Evolutionary conservation across 2,113 vertebrate genomes (phyloP), one percentile per base, ranked within the genome.

Genomic region (Zosterops japonicus): DNA sequence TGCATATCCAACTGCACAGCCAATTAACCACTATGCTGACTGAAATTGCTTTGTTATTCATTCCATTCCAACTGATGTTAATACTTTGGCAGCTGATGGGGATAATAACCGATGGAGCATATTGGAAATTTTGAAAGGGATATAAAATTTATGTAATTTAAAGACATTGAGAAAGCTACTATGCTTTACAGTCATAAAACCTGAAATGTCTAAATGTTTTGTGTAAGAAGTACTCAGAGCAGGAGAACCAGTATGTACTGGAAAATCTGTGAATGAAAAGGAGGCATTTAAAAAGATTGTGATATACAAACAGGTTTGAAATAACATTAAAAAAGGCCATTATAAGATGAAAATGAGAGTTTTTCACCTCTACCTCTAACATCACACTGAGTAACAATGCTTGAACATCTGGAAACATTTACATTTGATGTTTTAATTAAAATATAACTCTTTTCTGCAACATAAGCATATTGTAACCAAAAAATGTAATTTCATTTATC

Each of bases 11-110:
- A 97, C 95, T 97, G 94, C 89, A 96, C 94, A 96, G 96, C 96
- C 97, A 98, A 97, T 98, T 98, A 98, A 97, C 88, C 93, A 96
- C 96, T 97, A 95, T 94, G 97, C 97, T 97, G 95, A 95, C 94
- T 96, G 95, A 96, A 96, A 97, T 96, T 93, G 97, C 95, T 97
- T 97, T 97, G 96, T 94, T 98, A 97, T 96, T 98, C 97, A 96
- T 97, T 95, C 96, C 97, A 95, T 96, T 97, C 93, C 71, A 96
- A 94, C 82, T 95, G 96, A 97, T 96, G 91, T 86, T 97, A 97
- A 96, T 94, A 87, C 89, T 97, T 96, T 95, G 96, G 96, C 94
- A 97, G 91, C 67, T 95, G 90, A 98, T 88, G 87, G 88, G 61
- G 95, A 98, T 96, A 97, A 96, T 92, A 94, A 97, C 89, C 90